Conservation (phyloP, 2,113 vertebrate species). For the Vombatus ursinus region DNA sequence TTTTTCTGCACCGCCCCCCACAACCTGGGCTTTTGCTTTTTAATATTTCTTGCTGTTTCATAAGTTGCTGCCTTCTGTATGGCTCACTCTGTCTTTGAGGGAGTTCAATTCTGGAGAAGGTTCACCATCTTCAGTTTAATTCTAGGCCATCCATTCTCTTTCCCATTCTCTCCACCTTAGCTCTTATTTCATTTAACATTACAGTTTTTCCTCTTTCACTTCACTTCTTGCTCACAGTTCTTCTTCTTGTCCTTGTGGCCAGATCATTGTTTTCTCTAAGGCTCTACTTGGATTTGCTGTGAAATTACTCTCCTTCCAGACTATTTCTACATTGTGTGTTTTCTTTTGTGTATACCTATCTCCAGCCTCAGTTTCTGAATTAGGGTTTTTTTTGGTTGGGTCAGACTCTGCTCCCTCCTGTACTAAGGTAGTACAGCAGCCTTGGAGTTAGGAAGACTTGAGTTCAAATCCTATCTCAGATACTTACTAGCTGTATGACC, state of each 20-base stretch:
- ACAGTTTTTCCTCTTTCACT: background rate
- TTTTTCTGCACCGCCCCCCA: no score
- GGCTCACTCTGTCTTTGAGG: no score
- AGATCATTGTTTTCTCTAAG: background rate
- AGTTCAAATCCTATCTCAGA: background rate
- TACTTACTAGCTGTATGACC: background rate
- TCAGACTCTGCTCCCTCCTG: no score
- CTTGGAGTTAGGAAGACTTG: background rate
- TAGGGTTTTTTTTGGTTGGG: background rate
- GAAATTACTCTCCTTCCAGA: no score
- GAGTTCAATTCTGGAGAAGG: no score
- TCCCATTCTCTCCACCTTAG: background rate
- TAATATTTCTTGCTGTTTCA: no score
- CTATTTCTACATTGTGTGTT: background rate
- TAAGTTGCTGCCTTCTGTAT: no score
- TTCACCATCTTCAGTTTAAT: background rate
- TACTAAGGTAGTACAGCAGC: background rate
- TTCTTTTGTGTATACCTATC: background rate
- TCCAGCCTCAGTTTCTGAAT: background rate
- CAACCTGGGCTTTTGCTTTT: no score
- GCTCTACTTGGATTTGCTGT: background rate
- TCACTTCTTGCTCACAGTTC: background rate
- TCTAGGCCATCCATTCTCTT: background rate
- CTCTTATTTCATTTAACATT: background rate
- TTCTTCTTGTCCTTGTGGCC: background rate